Evolutionary conservation across 2,888 invertebrate genomes (phyloP).

Genomic region (Fragum whitleyi): DNA sequence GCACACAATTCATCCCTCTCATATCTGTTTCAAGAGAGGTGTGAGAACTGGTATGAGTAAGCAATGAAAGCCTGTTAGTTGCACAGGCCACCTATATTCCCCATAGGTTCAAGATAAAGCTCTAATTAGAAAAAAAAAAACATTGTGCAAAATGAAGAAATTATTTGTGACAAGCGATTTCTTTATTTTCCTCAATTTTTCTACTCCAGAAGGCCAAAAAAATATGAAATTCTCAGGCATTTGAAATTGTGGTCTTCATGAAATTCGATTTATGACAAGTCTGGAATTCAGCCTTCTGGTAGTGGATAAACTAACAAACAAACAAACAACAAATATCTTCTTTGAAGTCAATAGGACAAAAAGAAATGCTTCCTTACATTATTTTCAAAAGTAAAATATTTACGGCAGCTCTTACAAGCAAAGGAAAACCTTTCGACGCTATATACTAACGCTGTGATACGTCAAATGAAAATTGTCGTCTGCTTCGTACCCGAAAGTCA

Average conservation of each 20-base stretch:
- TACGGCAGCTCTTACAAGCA: constrained; percentile 4
- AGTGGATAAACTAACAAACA: neutral
- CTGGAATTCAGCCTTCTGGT: neutral
- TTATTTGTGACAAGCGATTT: neutral
- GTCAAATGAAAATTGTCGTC: constrained; percentile 1
- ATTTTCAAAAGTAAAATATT: constrained; percentile 2
- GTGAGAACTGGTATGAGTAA: neutral
- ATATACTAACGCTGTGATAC: constrained; percentile 4
- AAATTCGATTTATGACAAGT: neutral
- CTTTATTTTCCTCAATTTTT: neutral
- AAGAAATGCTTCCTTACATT: constrained; percentile 1
- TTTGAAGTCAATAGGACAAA: constrained; percentile 1
- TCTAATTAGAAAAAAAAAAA: no score
- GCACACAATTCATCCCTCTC: neutral
- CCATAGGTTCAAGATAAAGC: neutral
- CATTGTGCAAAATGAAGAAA: neutral
- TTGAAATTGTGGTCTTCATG: constrained; percentile 4
- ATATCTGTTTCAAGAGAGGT: neutral
- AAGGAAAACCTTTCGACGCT: neutral
- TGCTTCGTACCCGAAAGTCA: constrained; percentile 3
- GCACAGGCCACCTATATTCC: neutral
- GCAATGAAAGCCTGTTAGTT: constrained; percentile 1
- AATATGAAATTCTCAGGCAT: neutral
- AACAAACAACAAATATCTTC: neutral
- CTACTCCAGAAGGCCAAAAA: neutral